Base-by-base conservation (phyloP, 92 coral and sea anemone genomes). In the Epizoanthus scotinus region DNA sequence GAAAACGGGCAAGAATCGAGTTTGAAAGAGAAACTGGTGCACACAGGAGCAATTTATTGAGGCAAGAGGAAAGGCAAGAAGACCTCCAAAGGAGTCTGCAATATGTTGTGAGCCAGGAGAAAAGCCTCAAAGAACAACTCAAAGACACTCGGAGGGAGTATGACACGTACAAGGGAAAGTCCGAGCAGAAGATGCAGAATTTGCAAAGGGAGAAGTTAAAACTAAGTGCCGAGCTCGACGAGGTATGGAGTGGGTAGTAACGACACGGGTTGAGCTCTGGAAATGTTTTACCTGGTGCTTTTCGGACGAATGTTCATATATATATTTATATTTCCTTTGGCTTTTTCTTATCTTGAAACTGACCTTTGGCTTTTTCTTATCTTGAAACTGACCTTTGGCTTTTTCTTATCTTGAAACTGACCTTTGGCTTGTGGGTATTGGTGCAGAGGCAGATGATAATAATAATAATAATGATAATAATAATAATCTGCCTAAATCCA, bases 161-260 rank as follows among this genome's bases (percentile, higher is more conserved):
- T 58, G 99, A 95, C 31, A 61, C 82, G 44, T 91, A 86, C 85
- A 90, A 86, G 50, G 89, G 89, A 72, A 93, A 88, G 70, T 73
- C 88, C 0, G 98, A 93, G 34, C 94, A 86, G 82, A 96, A 89
- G 65, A 47, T 91, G 3, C 95, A 93, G 71, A 87, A 81, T 63
- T 87, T 96, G 82, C 98, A 96, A 79, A 86, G 98, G 78, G 97
- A 93, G 59, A 96, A 89, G 84, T 71, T 96, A 44, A 96, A 93
- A 74, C 80, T 90, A 8, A 85, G 73, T 67, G 87, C 99, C 55
- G 99, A 95, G 80, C 60, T 87, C 28, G 98, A 93, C 36, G 96
- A 93, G 99, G 98, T 95, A 54, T 26, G 92, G 72, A 17, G 14
- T 24, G 22, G 42, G 18, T 66, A 36, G 42, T 25, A 66, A 66